A percentile compares a stretch with the other conserved stretches of the same genome.
These are phyloP conservation scores for Astur gentilis DNA, from an alignment of 2,113 vertebrate species.

Conservation along the genomic window DNA sequence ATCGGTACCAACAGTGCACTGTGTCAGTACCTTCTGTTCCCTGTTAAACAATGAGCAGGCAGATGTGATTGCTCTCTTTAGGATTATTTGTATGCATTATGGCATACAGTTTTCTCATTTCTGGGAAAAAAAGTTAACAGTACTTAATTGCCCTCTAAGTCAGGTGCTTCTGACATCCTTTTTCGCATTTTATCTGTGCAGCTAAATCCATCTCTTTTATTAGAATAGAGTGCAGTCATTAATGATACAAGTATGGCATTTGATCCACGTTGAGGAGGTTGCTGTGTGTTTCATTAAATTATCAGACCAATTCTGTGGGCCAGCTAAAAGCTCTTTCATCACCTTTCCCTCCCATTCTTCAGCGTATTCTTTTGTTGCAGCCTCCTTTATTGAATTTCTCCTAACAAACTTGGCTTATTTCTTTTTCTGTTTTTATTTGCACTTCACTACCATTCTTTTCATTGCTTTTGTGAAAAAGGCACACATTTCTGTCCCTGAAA, in stretches of 20 bases:
- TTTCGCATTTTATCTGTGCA: background rate
- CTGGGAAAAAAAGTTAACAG: slow-evolving; percentile 38
- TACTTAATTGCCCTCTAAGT: slow-evolving; percentile 4
- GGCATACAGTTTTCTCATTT: slow-evolving; percentile 17
- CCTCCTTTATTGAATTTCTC: background rate
- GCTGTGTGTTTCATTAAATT: background rate
- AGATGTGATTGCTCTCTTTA: background rate
- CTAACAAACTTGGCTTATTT: background rate
- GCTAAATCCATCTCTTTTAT: slow-evolving; percentile 17
- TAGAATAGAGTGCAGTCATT: slow-evolving; percentile 29
- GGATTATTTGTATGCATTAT: slow-evolving; percentile 24
- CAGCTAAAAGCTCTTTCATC: background rate
- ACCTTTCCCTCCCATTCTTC: background rate
- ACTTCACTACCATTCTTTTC: background rate
- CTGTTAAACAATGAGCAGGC: slow-evolving; percentile 39
- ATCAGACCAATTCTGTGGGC: background rate
- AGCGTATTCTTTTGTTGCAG: background rate
- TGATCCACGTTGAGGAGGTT: background rate
- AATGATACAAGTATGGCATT: slow-evolving; percentile 34
- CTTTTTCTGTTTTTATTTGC: background rate
- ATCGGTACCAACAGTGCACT: slow-evolving; percentile 28
- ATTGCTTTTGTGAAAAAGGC: background rate
- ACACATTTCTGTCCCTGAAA: background rate
- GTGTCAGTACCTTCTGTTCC: slow-evolving; percentile 34
- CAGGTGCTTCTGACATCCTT: background rate